Conservation (phyloP, 2,797 vertebrate species). For the Ispidina picta region DNA sequence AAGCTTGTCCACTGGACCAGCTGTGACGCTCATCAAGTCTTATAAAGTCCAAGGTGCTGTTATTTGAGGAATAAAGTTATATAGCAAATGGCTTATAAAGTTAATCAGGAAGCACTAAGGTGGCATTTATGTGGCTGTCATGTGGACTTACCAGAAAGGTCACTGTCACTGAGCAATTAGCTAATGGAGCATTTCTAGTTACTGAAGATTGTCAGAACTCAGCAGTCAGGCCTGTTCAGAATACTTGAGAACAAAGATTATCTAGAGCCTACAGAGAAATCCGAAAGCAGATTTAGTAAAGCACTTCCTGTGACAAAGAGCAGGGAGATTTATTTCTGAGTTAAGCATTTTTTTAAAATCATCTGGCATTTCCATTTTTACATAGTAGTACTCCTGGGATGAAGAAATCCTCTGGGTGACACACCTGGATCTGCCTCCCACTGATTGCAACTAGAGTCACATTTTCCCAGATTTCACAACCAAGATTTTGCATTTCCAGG, state of each 20-base stretch:
- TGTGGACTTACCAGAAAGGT: conserved; percentile 19
- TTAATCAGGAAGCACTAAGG: conserved; percentile 41
- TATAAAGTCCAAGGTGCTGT: conserved; percentile 5
- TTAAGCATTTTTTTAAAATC: not conserved
- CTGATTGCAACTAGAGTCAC: not conserved
- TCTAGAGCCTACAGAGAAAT: not conserved
- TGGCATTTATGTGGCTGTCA: conserved; percentile 53
- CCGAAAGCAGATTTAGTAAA: conserved; percentile 8
- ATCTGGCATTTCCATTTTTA: not conserved
- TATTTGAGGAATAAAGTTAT: not conserved
- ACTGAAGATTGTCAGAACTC: conserved; percentile 37
- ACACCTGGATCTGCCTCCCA: not conserved
- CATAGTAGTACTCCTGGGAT: not conserved
- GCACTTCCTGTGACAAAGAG: not conserved
- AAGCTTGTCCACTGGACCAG: not conserved
- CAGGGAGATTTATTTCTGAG: not conserved
- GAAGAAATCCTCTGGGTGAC: not conserved
- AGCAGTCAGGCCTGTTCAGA: not conserved
- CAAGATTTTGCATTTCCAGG: not conserved
- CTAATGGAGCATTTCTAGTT: conserved; percentile 68
- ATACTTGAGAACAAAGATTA: conserved; percentile 59
- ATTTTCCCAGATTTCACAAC: not conserved
- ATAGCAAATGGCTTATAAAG: conserved; percentile 40
- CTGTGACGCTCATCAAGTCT: not conserved
- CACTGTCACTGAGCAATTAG: conserved; percentile 67